Percentiles rank a stretch among this genome's conserved stretches.
Evolutionary conservation across 2,113 vertebrate genomes (phyloP).

Genomic region (Megaptera novaeangliae): DNA sequence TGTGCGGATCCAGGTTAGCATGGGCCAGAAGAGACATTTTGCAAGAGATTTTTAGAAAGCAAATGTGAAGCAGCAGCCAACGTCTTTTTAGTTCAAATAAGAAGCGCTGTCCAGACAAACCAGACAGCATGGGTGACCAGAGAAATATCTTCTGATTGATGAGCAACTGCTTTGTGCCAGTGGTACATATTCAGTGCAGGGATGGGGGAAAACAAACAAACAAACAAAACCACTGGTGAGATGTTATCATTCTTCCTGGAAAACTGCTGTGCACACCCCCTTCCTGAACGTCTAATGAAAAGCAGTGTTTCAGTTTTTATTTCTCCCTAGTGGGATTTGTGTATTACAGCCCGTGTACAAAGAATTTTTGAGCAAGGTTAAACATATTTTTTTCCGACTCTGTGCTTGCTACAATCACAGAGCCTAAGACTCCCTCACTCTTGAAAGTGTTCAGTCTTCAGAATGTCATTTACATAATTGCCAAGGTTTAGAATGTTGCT

Average conservation of each 20-base stretch:
- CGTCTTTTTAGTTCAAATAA: background rate
- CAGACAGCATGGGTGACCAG: background rate
- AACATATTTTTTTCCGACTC: background rate
- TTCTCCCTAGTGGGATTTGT: background rate
- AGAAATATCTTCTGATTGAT: background rate
- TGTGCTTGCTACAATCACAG: background rate
- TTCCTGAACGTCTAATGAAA: background rate
- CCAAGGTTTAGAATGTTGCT: fast-evolving
- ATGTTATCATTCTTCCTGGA: background rate
- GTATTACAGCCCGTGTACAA: background rate
- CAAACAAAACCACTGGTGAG: background rate
- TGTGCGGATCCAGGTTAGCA: fast-evolving
- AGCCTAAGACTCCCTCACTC: background rate
- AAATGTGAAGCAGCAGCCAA: background rate
- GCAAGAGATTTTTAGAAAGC: background rate
- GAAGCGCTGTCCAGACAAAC: background rate
- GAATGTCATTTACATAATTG: background rate
- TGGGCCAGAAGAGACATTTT: background rate
- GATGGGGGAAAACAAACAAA: background rate
- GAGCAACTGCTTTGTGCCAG: background rate
- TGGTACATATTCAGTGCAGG: no score
- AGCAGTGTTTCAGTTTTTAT: background rate
- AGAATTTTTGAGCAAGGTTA: background rate
- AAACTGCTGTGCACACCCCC: background rate
- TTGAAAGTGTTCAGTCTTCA: background rate